Base-by-base conservation (phyloP, 2,113 vertebrate genomes). In the Saguinus midas region DNA sequence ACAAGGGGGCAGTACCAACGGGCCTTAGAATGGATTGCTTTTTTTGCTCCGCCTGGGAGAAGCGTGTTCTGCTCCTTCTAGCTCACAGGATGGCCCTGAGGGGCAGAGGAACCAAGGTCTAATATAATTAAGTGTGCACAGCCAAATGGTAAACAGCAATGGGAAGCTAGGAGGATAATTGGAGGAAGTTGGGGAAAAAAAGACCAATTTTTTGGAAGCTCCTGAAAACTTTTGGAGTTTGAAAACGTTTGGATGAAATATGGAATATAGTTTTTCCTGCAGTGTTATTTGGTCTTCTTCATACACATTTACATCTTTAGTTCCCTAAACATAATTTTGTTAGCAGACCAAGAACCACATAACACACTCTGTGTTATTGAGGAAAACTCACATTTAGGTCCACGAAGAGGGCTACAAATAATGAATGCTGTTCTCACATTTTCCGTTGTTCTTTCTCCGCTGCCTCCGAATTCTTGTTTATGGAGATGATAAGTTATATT, bases 1-100 rank as follows among this genome's bases (percentile, higher is more conserved):
- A 94, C 97, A 85, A 95, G 96, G 52, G 94, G 97, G 93, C 93
- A 64, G 91, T 68, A 58, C 55, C 29, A 73, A 45, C 2, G 21
- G 52, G 50, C 14, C 57, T 68, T 27, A 9, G 4, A 8, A 5
- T 1, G 32, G 16, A 2, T n/a, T 5, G 9, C 18, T 32, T 13
- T 40, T 27, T 6, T 21, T 6, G 5, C 4, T 79, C 66, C 8
- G 10, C 45, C 35, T 3, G 5, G 27, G 70, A 48, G 40, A 37
- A 12, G 7, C 55, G 68, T 61, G 29, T 50, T 52, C 18, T 2
- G 45, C 0, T 6, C 52, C 52, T 20, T 66, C 1, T 3, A 11
- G 21, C 50, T 70, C 17, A 50, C 52, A 78, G 12, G 45, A 45
- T 29, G 6, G 8, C 37, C 9, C 25, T 13, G 9, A 10, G 29